phyloP scores from a whole-genome alignment of 1,140 invertebrate species.

The Aphelenchoides fujianensis region DNA sequence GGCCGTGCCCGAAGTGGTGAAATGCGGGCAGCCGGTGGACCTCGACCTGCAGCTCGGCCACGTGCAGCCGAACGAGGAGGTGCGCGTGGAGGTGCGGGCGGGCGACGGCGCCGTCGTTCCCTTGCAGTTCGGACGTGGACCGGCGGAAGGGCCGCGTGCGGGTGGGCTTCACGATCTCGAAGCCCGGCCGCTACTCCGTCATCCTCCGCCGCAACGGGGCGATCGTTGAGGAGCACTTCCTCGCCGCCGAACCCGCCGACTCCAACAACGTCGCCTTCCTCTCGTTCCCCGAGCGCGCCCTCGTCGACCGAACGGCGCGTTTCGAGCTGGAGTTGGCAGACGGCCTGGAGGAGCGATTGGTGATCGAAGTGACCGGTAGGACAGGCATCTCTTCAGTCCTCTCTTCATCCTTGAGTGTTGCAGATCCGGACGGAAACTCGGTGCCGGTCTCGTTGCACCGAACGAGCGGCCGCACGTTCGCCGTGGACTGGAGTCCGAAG shows the following conservation, averaged over 20 bases:
- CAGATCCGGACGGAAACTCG: constrained; percentile 46
- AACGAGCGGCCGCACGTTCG: constrained; percentile 23
- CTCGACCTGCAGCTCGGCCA: constrained; percentile 4
- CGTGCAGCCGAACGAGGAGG: constrained; percentile 26
- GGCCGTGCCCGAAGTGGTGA: constrained; percentile 3
- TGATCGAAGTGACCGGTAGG: constrained; percentile 53
- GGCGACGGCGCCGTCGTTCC: constrained; percentile 25
- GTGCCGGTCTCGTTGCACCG: constrained; percentile 40
- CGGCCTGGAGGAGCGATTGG: constrained; percentile 34
- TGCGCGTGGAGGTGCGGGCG: constrained; percentile 44
- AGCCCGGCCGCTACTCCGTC: constrained; percentile 29
- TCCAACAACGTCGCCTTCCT: constrained; percentile 20
- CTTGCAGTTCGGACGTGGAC: constrained; percentile 36
- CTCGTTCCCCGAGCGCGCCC: constrained; percentile 29
- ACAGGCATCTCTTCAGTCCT: constrained; percentile 27
- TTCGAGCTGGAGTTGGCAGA: constrained; percentile 48
- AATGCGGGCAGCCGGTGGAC: constrained; percentile 2
- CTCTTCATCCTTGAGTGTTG: constrained; percentile 29
- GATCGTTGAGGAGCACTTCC: constrained; percentile 30
- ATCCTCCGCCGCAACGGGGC: constrained; percentile 25
- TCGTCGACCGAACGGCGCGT: constrained; percentile 47
- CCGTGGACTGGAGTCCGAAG: constrained; percentile 54
- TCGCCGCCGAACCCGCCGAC: constrained; percentile 28
- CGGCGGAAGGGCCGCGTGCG: constrained; percentile 25
- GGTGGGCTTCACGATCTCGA: constrained; percentile 16